Conservation (phyloP, 2,797 vertebrate species). For the Microcaecilia unicolor region DNA sequence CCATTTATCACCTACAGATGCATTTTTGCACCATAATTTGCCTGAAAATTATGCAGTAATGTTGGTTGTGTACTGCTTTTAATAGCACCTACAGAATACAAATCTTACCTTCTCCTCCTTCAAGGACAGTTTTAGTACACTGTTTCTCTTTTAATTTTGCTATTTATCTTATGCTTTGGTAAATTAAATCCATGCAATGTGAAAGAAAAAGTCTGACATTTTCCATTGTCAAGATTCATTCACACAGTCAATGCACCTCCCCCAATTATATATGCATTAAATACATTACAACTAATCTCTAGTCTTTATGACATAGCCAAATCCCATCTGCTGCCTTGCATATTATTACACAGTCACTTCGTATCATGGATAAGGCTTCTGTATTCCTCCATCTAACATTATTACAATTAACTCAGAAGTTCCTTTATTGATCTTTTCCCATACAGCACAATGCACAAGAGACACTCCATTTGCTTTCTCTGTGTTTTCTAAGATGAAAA, state of each 20-base stretch:
- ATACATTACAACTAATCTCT: slow-evolving; percentile 16
- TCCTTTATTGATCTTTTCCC: slow-evolving; percentile 16
- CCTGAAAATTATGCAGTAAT: too few species aligned
- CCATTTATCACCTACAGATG: too few species aligned
- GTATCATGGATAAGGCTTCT: slow-evolving; percentile 10
- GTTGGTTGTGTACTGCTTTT: too few species aligned
- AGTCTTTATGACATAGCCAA: slow-evolving; percentile 19
- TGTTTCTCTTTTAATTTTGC: slow-evolving; percentile 25
- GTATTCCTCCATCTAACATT: slow-evolving; percentile 14
- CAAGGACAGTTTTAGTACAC: slow-evolving; percentile 13
- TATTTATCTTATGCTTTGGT: slow-evolving; percentile 26
- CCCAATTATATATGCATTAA: slow-evolving; percentile 17
- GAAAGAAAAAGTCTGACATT: slow-evolving; percentile 25
- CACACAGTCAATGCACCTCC: slow-evolving; percentile 12
- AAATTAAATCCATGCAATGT: slow-evolving; percentile 22
- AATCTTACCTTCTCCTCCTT: slow-evolving; percentile 5
- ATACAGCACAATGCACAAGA: slow-evolving; percentile 5
- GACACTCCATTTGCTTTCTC: slow-evolving; percentile 9
- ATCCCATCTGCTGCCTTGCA: slow-evolving; percentile 8
- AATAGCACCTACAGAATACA: too few species aligned
- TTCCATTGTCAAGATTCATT: slow-evolving; percentile 29
- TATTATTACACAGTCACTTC: slow-evolving; percentile 16
- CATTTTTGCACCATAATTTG: too few species aligned
- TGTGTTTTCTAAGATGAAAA: slow-evolving; percentile 15
- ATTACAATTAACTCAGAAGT: slow-evolving; percentile 13